These are phyloP conservation scores for Platichthys stellatus DNA, from an alignment of 2,113 vertebrate species.

Conservation along the genomic window DNA sequence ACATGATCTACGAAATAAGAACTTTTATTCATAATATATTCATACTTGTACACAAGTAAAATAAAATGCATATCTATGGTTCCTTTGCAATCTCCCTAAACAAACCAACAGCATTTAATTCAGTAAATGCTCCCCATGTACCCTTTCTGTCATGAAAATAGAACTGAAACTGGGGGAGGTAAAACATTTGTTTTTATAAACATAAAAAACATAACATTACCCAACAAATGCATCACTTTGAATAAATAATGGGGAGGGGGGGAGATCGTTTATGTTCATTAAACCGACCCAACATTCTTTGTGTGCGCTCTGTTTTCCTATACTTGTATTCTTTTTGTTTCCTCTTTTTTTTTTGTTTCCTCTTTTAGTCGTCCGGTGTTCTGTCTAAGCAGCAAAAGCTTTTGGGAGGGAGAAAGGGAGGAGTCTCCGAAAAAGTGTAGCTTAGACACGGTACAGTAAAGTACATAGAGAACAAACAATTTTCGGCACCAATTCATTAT, in stretches of 20 bases:
- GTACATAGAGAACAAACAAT: constrained; percentile 87
- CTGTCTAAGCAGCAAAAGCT: constrained; percentile 78
- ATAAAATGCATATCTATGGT: constrained; percentile 99
- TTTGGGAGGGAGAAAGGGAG: constrained; percentile 71
- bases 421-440: constrained; percentile 76
- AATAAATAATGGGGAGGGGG: constrained; percentile 74
- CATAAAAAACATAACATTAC: constrained; percentile 85
- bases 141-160: constrained; percentile 86
- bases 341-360: constrained; percentile 4
- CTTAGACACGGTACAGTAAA: constrained; percentile 85
- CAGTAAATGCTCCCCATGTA: constrained; percentile 87
- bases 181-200: constrained; percentile 83
- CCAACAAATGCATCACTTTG: constrained; percentile 86
- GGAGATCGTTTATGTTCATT: constrained; percentile 66
- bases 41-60: constrained; percentile 99
- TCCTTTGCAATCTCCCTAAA: constrained; percentile 88
- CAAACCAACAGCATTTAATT: constrained; percentile 87
- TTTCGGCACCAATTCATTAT: constrained; percentile 87
- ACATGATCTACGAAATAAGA: constrained; percentile 82
- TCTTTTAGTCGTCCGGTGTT: constrained; percentile 50
- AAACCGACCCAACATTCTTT: constrained; percentile 80
- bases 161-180: constrained; percentile 75
- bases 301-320: constrained; percentile 69
- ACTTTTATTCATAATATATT: constrained; percentile 92
- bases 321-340: constrained; percentile 8